Evolutionary conservation across 2,113 vertebrate species (phyloP).

Genomic region (Bubo blakistoni): DNA sequence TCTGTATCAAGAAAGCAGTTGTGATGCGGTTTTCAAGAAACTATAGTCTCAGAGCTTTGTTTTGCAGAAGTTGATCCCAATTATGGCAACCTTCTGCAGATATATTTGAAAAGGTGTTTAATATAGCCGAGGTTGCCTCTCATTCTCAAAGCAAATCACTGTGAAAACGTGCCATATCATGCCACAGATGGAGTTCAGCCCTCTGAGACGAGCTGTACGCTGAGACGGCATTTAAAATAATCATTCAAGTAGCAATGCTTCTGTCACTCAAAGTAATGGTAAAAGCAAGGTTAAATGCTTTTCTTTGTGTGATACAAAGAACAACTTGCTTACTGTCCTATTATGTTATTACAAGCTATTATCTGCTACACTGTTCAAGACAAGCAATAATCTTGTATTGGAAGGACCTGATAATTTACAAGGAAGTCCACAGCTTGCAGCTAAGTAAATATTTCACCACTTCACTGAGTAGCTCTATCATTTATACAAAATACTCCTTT

Average conservation of each 20-base stretch:
- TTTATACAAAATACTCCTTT: not conserved
- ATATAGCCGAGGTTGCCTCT: fast-evolving
- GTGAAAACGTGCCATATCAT: not conserved
- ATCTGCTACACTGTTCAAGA: not conserved
- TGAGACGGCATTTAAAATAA: not conserved
- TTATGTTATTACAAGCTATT: not conserved
- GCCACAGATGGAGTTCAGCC: not conserved
- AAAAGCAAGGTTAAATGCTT: not conserved
- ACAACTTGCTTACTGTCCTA: not conserved
- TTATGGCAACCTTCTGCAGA: not conserved
- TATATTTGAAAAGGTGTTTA: not conserved
- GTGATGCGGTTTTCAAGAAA: not conserved
- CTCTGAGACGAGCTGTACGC: not conserved
- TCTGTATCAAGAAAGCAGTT: not conserved
- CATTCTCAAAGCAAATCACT: not conserved
- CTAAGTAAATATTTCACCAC: not conserved
- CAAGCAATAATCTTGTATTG: not conserved
- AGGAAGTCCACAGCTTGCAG: not conserved
- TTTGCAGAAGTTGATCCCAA: not conserved
- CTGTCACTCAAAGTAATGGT: not conserved
- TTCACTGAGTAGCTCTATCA: not conserved
- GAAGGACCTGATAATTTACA: not conserved
- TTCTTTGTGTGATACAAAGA: not conserved
- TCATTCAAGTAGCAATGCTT: not conserved
- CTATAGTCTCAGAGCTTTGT: not conserved